A percentile compares a stretch with the other conserved stretches of the same genome.
phyloP scores from a whole-genome alignment of 1,140 invertebrate species.

The Acarapis woodi region DNA sequence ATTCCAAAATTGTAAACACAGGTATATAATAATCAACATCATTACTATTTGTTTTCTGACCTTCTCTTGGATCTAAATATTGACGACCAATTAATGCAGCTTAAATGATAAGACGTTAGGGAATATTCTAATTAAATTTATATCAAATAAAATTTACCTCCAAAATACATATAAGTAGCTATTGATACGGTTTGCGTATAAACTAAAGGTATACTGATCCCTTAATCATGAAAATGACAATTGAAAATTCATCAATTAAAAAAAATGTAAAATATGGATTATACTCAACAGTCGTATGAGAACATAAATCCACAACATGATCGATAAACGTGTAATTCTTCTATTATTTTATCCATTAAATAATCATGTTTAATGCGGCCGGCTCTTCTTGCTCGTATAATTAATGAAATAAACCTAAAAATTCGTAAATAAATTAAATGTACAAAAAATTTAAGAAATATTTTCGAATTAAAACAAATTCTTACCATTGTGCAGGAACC shows the following conservation, averaged over 20 bases:
- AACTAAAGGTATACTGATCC: conserved; percentile 23
- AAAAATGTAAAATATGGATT: too few species aligned
- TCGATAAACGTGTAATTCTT: conserved; percentile 18
- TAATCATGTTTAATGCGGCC: conserved; percentile 70
- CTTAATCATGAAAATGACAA: too few species aligned
- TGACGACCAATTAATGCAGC: conserved; percentile 53
- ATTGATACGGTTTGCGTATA: conserved; percentile 21
- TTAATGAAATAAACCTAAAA: conserved; percentile 64
- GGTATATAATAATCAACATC: conserved; percentile 14
- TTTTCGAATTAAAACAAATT: too few species aligned
- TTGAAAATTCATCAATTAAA: too few species aligned
- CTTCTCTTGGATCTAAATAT: conserved; percentile 29
- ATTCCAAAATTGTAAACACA: conserved; percentile 29
- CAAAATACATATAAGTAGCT: conserved; percentile 49
- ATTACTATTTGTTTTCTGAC: conserved; percentile 13
- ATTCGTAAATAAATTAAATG: too few species aligned
- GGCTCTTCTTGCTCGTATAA: conserved; percentile 52
- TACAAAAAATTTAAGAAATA: too few species aligned
- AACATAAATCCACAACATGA: conserved; percentile 17
- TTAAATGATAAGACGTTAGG: too few species aligned
- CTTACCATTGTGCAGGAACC: conserved; percentile 72
- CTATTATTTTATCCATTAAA: conserved; percentile 5
- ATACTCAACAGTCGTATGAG: conserved; percentile 22
- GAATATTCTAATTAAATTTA: too few species aligned
- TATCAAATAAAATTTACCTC: too few species aligned